Percentiles rank a stretch among this genome's conserved stretches.
Conservation (phyloP, 2,888 invertebrate species). For the Phyllotreta cruciferae region DNA sequence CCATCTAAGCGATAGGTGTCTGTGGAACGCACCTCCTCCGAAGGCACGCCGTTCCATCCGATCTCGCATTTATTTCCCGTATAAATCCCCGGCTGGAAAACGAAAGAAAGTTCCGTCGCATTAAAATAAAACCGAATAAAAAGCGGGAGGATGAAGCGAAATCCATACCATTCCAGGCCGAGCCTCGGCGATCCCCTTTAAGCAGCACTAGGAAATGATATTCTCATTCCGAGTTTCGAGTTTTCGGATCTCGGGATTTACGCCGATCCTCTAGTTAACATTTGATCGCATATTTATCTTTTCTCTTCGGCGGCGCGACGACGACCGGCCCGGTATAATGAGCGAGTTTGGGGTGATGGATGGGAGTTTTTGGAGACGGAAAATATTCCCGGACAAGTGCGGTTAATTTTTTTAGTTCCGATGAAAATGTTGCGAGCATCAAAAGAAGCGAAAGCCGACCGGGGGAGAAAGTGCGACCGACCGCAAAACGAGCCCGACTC, state of each 20-base stretch:
- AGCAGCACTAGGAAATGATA: constrained; percentile 49
- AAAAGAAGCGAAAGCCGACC: constrained; percentile 49
- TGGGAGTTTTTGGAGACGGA: constrained; percentile 23
- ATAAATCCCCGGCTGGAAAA: constrained; percentile 21
- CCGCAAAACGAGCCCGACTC: constrained; percentile 39
- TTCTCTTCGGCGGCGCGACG: constrained; percentile 33
- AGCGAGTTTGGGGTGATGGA: constrained; percentile 30
- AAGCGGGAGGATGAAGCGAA: constrained; percentile 48
- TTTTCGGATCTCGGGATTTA: constrained; percentile 47
- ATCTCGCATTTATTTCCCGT: constrained; percentile 23
- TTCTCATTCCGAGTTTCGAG: constrained; percentile 54
- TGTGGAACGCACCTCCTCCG: constrained; percentile 8
- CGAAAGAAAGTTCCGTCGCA: constrained; percentile 31
- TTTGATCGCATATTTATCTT: constrained; percentile 53
- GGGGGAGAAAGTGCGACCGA: constrained; percentile 44
- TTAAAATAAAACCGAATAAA: constrained; percentile 38
- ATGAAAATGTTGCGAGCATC: constrained; percentile 13
- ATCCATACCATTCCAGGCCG: constrained; percentile 53
- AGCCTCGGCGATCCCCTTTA: constrained; percentile 50
- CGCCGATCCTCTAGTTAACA: constrained; percentile 58
- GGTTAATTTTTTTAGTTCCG: constrained; percentile 1
- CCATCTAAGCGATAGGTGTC: constrained; percentile 10
- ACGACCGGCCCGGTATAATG: constrained; percentile 34
- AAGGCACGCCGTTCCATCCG: constrained; percentile 4
- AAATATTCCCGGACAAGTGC: neutral